Base-by-base conservation (phyloP, 1,140 invertebrate genomes). In the Zophobas morio region DNA sequence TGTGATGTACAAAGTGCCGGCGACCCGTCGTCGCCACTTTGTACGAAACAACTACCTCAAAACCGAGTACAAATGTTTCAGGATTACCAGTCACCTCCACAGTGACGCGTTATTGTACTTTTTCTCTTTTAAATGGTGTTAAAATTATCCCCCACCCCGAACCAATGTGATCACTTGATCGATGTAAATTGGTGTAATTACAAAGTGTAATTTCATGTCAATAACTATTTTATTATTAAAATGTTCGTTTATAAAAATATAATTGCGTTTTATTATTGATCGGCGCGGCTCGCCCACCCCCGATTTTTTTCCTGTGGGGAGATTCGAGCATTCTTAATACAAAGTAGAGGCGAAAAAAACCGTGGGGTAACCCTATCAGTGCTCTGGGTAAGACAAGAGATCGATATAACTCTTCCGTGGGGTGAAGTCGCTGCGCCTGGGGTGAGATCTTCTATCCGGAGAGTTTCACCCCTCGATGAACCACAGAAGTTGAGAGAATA, bases 371-470 rank as follows among this genome's bases (percentile, higher is more conserved):
- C 85, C 85, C 85, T 86, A 85, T 85, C 84, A 77, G 47, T 80
- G 80, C 72, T 81, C 80, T 84, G 85, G 81, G 83, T 82, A 85
- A 85, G 84, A 86, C 84, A 84, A 80, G 84, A 84, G 85, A 86
- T 86, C 85, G 84, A 86, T 86, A 86, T 86, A 86, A 86, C 85
- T 86, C 85, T 86, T 86, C 85, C 85, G 84, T 84, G 84, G 84
- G 85, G 85, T 84, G 84, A 83, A 84, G 72, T 77, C 75, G 63
- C 47, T 66, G 40, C 78, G 81, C 80, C 82, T 83, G 83, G 83
- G 83, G 84, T 83, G 83, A 83, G 76, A 73, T 79, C 51, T 66
- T 81, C 78, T 78, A 79, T 66, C 81, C 81, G 77, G 76, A 80
- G 74, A 75, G 49, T 53, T 66, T 66, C 60, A 66, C 60, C 60